These are phyloP conservation scores for Oenanthe melanoleuca DNA, from an alignment of 2,113 vertebrate genomes.

Conservation along the genomic window DNA sequence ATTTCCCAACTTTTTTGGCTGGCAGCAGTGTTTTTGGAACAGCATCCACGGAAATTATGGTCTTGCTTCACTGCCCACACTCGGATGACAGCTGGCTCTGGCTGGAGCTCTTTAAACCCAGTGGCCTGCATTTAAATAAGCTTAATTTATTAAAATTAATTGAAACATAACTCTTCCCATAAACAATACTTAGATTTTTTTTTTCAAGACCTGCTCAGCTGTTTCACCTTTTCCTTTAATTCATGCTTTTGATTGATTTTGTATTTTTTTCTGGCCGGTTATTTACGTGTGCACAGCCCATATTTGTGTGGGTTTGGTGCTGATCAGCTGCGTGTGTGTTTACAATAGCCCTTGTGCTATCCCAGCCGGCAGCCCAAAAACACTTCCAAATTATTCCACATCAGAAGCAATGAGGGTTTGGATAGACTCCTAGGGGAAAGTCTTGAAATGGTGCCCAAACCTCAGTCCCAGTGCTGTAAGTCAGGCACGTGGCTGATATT, in stretches of 20 bases:
- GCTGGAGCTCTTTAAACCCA: background rate
- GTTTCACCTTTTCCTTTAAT: background rate
- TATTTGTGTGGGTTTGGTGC: constrained; percentile 43
- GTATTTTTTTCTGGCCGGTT: background rate
- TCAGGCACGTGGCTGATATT: constrained; percentile 66
- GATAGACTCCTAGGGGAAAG: constrained; percentile 55
- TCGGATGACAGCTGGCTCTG: background rate
- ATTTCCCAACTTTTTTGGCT: background rate
- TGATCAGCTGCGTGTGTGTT: background rate
- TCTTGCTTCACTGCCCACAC: background rate
- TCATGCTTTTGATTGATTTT: background rate
- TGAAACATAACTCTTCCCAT: background rate
- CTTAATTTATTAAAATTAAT: background rate
- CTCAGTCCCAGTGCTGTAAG: constrained; percentile 56
- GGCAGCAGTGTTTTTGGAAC: background rate
- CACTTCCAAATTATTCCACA: constrained; percentile 47
- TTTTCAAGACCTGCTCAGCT: background rate
- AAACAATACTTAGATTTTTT: background rate
- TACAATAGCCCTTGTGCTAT: constrained; percentile 34
- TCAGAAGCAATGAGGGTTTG: constrained; percentile 39
- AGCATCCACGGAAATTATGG: background rate
- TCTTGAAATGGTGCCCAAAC: constrained; percentile 71
- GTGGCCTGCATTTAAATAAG: background rate
- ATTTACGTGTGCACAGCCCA: background rate
- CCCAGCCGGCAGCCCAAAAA: constrained; percentile 45